A percentile compares a stretch with the other conserved stretches of the same genome.
These are phyloP conservation scores for Triplophysa siluroides DNA, from an alignment of 2,113 vertebrate genomes.

Conservation along the genomic window DNA sequence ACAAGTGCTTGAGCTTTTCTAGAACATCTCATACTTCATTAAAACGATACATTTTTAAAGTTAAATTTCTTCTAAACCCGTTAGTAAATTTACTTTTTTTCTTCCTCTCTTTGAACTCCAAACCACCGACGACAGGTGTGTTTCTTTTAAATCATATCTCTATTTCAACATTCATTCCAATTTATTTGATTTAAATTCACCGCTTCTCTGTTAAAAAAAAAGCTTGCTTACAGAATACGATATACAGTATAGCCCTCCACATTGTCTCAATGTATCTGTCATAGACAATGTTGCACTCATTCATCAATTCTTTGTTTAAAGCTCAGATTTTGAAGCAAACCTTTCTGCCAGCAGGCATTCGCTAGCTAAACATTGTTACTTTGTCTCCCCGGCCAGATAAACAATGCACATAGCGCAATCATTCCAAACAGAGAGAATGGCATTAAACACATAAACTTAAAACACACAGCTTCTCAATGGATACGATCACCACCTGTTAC, in stretches of 20 bases:
- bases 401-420: slow-evolving; percentile 15
- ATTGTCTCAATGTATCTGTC: slow-evolving; percentile 46
- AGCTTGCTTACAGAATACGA: slow-evolving; percentile 9
- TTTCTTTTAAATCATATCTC: neutral
- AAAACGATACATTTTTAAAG: too few relatives aligned
- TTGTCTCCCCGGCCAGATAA: slow-evolving; percentile 12
- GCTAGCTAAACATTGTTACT: slow-evolving; percentile 2
- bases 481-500: slow-evolving; percentile 55
- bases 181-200: neutral
- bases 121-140: neutral
- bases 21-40: too few relatives aligned
- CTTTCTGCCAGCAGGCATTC: slow-evolving; percentile 28
- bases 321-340: slow-evolving; percentile 31
- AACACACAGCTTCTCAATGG: slow-evolving; percentile 45
- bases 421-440: slow-evolving; percentile 45
- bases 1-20: too few relatives aligned
- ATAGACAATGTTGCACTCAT: slow-evolving; percentile 48
- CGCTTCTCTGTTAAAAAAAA: neutral
- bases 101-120: too few relatives aligned
- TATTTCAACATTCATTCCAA: neutral
- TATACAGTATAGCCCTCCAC: slow-evolving; percentile 13
- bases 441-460: slow-evolving; percentile 57
- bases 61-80: too few relatives aligned
- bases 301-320: slow-evolving; percentile 49
- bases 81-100: too few relatives aligned